Evolutionary conservation across 2,797 vertebrate genomes (phyloP).

Genomic region (Pristis pectinata): DNA sequence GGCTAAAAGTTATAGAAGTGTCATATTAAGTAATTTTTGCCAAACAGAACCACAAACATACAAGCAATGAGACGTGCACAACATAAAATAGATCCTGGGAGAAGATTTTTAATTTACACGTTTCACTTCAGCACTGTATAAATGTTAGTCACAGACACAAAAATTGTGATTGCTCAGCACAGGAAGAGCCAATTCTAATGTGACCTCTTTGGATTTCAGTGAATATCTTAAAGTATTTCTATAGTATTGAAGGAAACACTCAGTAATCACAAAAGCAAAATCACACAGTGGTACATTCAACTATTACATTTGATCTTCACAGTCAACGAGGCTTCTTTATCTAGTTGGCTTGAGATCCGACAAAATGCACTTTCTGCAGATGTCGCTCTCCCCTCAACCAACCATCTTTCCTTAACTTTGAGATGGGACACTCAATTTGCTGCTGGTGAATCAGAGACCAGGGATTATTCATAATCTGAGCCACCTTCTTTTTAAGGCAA

Average conservation of each 20-base stretch:
- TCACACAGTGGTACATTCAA: not conserved
- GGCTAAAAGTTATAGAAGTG: not conserved
- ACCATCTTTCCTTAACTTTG: not conserved
- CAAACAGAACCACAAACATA: not conserved
- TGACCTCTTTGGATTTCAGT: not conserved
- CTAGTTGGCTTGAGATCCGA: not conserved
- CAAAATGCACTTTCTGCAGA: not conserved
- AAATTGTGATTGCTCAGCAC: not conserved
- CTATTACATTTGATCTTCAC: not conserved
- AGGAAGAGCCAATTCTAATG: not conserved
- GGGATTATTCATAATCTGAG: not conserved
- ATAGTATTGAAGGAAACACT: not conserved
- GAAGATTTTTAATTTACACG: not conserved
- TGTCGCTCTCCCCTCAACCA: not conserved
- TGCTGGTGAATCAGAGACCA: not conserved
- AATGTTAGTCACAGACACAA: not conserved
- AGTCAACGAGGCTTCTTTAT: not conserved
- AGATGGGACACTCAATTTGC: not conserved
- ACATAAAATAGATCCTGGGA: not conserved
- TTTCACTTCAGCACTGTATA: not conserved
- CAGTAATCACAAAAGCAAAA: not conserved
- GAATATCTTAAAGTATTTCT: not conserved
- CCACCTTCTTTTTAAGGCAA: no score
- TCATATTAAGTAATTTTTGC: not conserved
- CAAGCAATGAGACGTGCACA: not conserved